Base-by-base conservation (phyloP, 2,797 vertebrate species). In the Myotis myotis region DNA sequence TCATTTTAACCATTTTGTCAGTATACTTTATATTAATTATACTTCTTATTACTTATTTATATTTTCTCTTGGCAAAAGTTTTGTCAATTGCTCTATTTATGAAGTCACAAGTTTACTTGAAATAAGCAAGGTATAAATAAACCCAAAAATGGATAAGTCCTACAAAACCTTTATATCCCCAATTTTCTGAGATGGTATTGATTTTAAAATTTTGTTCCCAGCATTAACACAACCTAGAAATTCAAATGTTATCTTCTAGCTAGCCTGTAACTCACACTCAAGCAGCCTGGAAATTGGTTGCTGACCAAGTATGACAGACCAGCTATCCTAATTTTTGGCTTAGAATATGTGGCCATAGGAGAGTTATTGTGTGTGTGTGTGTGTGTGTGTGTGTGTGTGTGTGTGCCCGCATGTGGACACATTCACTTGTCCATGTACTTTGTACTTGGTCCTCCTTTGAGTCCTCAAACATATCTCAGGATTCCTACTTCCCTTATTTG, bases 111-210 rank as follows among this genome's bases (percentile, higher is more conserved):
- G 15, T 85, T 81, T n/a, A 55, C 36, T 81, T 78, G 38, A 84
- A 94, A 89, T 70, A 91, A 90, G 76, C 47, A 80, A 71, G 15
- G 25, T 75, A 55, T 68, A 94, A 85, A 62, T 78, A 72, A 94
- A 53, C 38, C 22, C 6, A 6, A 4, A 96, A 78, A 85, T 55
- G 66, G 33, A 62, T 28, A n/a, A 33, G 30, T 71, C 20, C 13
- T 70, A 19, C 16, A 64, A 90, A 47, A 33, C n/a, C 16, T 25
- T 81, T 72, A 44, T 20, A 30, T 51, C 7, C 5, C 2, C 44
- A 71, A 64, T 87, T 93, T 89, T 91, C 17, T 47, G 57, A 82
- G 19, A 51, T 68, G 53, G 8, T 38, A 4, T 94, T 91, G 30
- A 76, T 93, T 93, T 96, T 55, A 53, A 93, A 95, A 72, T 49